Percentiles rank a stretch among this genome's conserved stretches.
Evolutionary conservation across 2,888 invertebrate species (phyloP).

Genomic region (Papilio gigon): DNA sequence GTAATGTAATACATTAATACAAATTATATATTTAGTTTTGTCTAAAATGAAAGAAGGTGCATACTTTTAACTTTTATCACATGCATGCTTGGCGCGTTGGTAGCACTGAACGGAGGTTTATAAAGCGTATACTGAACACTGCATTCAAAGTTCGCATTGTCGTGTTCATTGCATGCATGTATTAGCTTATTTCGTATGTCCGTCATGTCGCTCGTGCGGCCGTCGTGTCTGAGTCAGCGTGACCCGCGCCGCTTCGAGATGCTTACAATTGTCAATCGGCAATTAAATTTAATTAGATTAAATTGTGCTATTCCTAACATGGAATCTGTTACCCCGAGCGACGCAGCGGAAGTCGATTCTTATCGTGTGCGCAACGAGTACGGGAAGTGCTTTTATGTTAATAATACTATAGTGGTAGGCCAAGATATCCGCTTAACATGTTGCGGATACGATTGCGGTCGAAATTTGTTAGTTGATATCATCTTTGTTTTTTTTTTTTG

Average conservation of each 20-base stretch:
- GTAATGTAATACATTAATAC: no score
- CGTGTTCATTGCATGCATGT: conserved; percentile 54
- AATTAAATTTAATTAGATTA: conserved; percentile 78
- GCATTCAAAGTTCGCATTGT: conserved; percentile 53
- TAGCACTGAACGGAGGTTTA: no score
- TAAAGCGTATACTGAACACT: background rate
- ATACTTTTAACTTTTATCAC: background rate
- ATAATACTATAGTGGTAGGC: conserved; percentile 8
- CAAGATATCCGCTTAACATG: conserved; percentile 32
- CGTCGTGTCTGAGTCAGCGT: conserved; percentile 62
- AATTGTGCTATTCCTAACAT: conserved; percentile 73
- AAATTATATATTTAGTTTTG: no score
- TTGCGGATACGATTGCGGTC: conserved; percentile 22
- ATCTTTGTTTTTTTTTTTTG: conserved; percentile 5
- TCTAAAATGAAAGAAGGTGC: background rate
- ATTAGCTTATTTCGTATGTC: conserved; percentile 38
- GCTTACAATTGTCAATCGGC: conserved; percentile 70
- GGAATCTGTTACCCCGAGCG: conserved; percentile 56
- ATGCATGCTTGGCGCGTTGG: no score
- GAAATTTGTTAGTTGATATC: conserved; percentile 2
- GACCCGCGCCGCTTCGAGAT: conserved; percentile 68
- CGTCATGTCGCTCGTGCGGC: conserved; percentile 39
- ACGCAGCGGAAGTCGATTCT: conserved; percentile 56
- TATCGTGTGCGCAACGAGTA: conserved; percentile 58
- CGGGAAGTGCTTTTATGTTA: conserved; percentile 51